phyloP scores from a whole-genome alignment of 53 echinoderm and acorn worm genomes.

The Henricia sp. region DNA sequence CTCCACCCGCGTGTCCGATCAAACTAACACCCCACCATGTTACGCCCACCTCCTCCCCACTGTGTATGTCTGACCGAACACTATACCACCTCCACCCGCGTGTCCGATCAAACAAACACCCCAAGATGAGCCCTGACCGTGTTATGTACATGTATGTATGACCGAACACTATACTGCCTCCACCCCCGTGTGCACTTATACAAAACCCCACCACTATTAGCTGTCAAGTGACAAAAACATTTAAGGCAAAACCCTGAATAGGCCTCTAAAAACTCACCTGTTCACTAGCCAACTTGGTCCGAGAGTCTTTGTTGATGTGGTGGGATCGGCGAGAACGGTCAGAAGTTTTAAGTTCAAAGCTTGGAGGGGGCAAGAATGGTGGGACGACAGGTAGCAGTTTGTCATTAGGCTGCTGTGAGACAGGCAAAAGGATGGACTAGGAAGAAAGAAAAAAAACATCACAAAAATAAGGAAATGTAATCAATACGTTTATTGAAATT shows the following conservation, averaged over 20 bases:
- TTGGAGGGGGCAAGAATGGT: constrained; percentile 92
- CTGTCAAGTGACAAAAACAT: neutral
- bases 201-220: neutral
- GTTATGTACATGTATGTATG: no score
- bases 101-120: no score
- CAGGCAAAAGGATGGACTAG: constrained; percentile 62
- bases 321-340: constrained; percentile 63
- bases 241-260: neutral
- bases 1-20: no score
- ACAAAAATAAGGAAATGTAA: no score
- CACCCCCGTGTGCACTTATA: no score
- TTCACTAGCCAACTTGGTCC: constrained; percentile 64
- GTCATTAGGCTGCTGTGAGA: constrained; percentile 65
- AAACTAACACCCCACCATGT: no score
- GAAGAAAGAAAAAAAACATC: neutral
- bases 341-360: constrained; percentile 79
- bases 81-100: no score
- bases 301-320: constrained; percentile 43
- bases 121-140: no score
- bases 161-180: no score
- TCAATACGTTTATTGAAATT: no score
- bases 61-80: no score
- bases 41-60: no score
- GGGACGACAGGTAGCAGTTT: constrained; percentile 91
- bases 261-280: constrained; percentile 63